These are phyloP conservation scores for Corythaeola cristata DNA, from an alignment of 2,113 vertebrate species.

Conservation along the genomic window DNA sequence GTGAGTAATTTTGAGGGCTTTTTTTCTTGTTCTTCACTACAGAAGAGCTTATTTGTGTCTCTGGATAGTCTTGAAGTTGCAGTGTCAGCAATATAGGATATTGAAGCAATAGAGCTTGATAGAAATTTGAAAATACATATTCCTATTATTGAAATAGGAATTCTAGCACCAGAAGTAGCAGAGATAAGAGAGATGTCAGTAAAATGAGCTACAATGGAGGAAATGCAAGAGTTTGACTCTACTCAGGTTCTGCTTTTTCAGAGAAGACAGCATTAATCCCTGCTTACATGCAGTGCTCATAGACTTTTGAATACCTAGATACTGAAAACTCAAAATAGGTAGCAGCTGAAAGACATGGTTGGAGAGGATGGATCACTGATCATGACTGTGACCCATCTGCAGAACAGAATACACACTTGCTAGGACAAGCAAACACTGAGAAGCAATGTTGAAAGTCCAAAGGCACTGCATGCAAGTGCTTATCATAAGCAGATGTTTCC, in stretches of 20 bases:
- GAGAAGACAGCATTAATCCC: neutral
- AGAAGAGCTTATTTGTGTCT: neutral
- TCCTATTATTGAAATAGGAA: neutral
- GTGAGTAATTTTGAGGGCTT: neutral
- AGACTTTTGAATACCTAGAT: neutral
- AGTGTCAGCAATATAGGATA: neutral
- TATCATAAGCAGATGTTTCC: neutral
- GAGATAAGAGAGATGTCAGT: neutral
- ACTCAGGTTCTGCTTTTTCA: neutral
- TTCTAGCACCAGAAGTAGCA: neutral
- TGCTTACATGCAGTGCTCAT: neutral
- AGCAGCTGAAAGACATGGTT: neutral
- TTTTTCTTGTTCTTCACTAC: neutral
- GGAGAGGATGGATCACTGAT: neutral
- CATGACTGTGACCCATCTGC: neutral
- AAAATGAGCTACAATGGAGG: neutral
- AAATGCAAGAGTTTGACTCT: neutral
- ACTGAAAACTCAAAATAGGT: neutral
- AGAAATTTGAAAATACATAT: neutral
- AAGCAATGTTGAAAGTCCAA: neutral
- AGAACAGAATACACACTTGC: neutral
- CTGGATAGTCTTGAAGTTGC: neutral
- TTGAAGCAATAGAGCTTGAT: neutral
- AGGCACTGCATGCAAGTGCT: neutral
- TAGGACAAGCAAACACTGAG: neutral